These are phyloP conservation scores for Zele albiditarsus DNA, from an alignment of 2,888 invertebrate genomes.

Conservation along the genomic window DNA sequence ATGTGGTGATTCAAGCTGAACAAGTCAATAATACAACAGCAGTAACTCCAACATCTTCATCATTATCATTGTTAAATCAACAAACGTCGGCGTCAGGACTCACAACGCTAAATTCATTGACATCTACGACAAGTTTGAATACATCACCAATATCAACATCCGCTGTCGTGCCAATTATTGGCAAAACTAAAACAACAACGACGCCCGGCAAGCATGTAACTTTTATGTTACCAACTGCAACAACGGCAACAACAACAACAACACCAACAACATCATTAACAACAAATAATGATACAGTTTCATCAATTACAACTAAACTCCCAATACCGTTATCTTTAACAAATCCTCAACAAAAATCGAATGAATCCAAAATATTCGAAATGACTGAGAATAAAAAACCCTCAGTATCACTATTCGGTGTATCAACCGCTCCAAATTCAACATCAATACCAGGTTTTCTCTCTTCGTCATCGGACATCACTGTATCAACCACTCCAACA, in stretches of 20 bases:
- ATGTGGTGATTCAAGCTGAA: slow-evolving; percentile 69
- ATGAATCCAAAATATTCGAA: neutral
- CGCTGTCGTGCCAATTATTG: slow-evolving; percentile 60
- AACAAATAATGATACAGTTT: slow-evolving; percentile 8
- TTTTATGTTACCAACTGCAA: slow-evolving; percentile 56
- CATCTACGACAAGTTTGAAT: slow-evolving; percentile 65
- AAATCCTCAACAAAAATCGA: neutral
- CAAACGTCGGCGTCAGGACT: slow-evolving; percentile 40
- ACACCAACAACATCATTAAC: slow-evolving; percentile 29
- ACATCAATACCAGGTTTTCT: slow-evolving; percentile 1
- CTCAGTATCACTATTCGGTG: neutral
- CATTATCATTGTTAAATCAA: neutral
- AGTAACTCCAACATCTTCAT: slow-evolving; percentile 16
- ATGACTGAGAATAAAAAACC: neutral
- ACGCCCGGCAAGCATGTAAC: slow-evolving; percentile 60
- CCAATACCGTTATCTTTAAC: neutral
- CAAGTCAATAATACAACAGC: slow-evolving; percentile 54
- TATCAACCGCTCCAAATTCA: neutral
- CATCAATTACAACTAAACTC: slow-evolving; percentile 11
- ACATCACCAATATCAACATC: slow-evolving; percentile 67
- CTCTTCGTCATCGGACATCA: neutral
- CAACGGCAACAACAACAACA: slow-evolving; percentile 33
- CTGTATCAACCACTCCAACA: neutral
- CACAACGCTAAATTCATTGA: slow-evolving; percentile 61
- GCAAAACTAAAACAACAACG: slow-evolving; percentile 49